phyloP scores from a whole-genome alignment of 1,140 invertebrate species.

The Diachasma alloeum region DNA sequence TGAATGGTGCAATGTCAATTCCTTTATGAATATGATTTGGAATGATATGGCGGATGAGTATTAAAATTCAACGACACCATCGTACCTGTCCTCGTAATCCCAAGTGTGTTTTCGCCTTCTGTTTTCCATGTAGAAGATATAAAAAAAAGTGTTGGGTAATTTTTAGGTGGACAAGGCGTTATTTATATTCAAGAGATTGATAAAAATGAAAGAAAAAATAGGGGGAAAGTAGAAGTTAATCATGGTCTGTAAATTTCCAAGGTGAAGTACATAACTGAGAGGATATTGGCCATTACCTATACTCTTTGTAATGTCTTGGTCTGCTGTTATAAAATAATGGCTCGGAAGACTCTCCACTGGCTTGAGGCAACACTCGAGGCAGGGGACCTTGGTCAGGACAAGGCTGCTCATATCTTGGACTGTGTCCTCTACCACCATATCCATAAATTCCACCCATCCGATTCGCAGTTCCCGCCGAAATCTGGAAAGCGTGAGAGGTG shows the following conservation, averaged over 20 bases:
- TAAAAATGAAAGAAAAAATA: not conserved
- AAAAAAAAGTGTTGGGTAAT: slow-evolving; percentile 40
- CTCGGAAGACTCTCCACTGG: slow-evolving; percentile 70
- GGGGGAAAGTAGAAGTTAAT: not conserved
- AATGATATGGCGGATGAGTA: not conserved
- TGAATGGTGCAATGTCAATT: slow-evolving; percentile 6
- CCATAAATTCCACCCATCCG: slow-evolving; percentile 54
- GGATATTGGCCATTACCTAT: slow-evolving; percentile 44
- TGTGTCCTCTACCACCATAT: slow-evolving; percentile 60
- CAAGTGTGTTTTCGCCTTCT: slow-evolving; percentile 70
- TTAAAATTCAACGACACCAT: slow-evolving; percentile 44
- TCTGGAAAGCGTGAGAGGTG: slow-evolving; percentile 35
- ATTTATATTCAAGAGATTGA: not conserved
- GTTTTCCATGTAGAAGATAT: slow-evolving; percentile 37
- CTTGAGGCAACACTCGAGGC: slow-evolving; percentile 61
- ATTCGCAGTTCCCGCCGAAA: slow-evolving; percentile 49
- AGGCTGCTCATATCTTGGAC: slow-evolving; percentile 62
- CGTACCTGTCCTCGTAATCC: slow-evolving; percentile 72
- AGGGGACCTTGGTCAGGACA: slow-evolving; percentile 64
- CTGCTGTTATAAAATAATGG: slow-evolving; percentile 91
- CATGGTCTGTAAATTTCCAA: not conserved
- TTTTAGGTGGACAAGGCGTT: not conserved
- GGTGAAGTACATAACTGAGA: not conserved
- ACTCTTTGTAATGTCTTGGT: slow-evolving; percentile 73
- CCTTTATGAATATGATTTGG: not conserved